Evolutionary conservation across 2,888 invertebrate genomes (phyloP).

Genomic region (Criorhina ranunculi): DNA sequence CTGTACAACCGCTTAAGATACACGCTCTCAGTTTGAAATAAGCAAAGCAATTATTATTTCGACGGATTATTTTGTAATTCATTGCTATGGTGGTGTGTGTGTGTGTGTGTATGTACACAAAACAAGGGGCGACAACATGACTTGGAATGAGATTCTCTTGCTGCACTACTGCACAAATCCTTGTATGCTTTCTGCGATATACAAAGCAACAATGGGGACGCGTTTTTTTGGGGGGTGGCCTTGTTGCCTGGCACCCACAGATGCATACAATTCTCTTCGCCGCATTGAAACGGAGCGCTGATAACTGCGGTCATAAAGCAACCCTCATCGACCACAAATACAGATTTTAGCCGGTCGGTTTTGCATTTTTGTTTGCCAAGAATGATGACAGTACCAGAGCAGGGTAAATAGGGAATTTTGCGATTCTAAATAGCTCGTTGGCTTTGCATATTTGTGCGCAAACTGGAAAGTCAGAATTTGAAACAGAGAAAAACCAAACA

Average conservation of each 20-base stretch:
- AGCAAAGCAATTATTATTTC: conserved; percentile 69
- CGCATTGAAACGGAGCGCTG: conserved; percentile 16
- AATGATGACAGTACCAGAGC: neutral
- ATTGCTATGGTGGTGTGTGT: conserved; percentile 21
- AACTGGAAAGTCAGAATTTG: conserved; percentile 25
- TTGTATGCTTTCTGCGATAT: neutral
- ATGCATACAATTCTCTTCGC: neutral
- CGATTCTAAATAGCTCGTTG: conserved; percentile 12
- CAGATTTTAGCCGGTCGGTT: conserved; percentile 51
- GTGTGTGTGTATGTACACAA: neutral
- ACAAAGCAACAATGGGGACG: conserved; percentile 12
- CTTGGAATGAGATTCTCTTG: conserved; percentile 4
- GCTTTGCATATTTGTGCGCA: conserved; percentile 11
- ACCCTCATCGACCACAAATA: conserved; percentile 56
- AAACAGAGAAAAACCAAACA: conserved; percentile 48
- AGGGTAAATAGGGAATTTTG: conserved; percentile 15
- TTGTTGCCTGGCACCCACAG: neutral
- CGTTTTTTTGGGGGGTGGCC: neutral
- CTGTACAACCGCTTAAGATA: conserved; percentile 19
- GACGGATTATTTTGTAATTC: conserved; percentile 56
- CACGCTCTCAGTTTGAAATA: conserved; percentile 45
- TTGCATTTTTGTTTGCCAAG: conserved; percentile 26
- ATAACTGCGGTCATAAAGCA: conserved; percentile 34
- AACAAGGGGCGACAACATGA: conserved; percentile 15
- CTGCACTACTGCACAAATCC: neutral